Evolutionary conservation across 1,140 invertebrate genomes (phyloP), one percentile per base, ranked within the genome.

Genomic region (Diabrotica virgifera): DNA sequence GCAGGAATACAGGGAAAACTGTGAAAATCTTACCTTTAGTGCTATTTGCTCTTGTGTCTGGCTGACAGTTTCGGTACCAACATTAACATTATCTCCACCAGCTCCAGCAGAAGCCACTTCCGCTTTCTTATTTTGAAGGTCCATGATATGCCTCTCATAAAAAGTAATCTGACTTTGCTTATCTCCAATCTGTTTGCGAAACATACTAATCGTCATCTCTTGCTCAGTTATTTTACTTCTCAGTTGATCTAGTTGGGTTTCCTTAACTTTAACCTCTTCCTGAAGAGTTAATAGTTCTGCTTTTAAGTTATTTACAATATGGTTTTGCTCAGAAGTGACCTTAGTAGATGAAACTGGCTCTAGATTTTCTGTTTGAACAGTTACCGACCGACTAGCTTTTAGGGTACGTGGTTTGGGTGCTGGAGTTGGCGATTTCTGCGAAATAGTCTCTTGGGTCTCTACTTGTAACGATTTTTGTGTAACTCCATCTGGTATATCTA

Each of bases 131-230:
- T 68, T 62, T 58, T 77, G 73, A 14, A 78, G 59, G 36, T 77
- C 73, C 51, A 75, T 13, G 46, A 78, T 76, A 51, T 75, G 75
- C 24, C 68, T 71, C 62, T 77, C 75, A 36, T 78, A 77, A 68
- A 77, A 74, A 37, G 67, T 68, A 24, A 78, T 75, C 65, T 78
- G 75, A 56, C 71, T 74, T 56, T 78, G 75, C 61, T 76, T 76
- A 63, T 76, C 75, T 6, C 65, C 72, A 12, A 77, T 59, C 61
- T 77, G 73, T n/a, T 69, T 72, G 56, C 67, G 69, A 40, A 76
- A 71, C 36, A 76, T 46, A 60, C 59, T 75, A 6, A 76, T 53
- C 36, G 70, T 73, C 70, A 70, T 67, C 51, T 76, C 72, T 9
- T 70, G 50, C 59, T 74, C 72, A 8, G 57, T 65, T 24, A 66